Evolutionary conservation across 2,797 vertebrate species (phyloP).

Genomic region (Periophthalmus magnuspinnatus): DNA sequence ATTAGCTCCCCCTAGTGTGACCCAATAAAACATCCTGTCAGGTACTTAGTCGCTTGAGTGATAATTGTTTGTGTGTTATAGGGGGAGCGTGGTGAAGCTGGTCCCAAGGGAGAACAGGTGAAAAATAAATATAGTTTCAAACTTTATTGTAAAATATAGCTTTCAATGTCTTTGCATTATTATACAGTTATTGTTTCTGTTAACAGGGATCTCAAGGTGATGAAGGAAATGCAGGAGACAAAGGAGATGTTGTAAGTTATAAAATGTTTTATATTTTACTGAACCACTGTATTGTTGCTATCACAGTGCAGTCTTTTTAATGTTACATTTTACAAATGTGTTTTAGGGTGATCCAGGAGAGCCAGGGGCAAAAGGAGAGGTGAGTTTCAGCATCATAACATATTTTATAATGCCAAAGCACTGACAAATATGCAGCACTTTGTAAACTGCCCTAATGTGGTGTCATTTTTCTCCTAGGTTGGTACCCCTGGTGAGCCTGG

Average conservation of each 20-base stretch:
- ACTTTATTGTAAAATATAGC: slow-evolving; percentile 14
- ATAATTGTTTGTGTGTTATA: slow-evolving; percentile 57
- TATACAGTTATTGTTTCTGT: slow-evolving; percentile 22
- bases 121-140: slow-evolving; percentile 28
- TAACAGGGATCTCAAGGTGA: slow-evolving; percentile 87
- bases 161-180: slow-evolving; percentile 23
- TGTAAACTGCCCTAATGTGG: slow-evolving; percentile 14
- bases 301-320: background rate
- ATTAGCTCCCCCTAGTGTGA: slow-evolving; percentile 53
- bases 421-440: slow-evolving; percentile 7
- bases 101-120: slow-evolving; percentile 94
- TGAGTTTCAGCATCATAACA: slow-evolving; percentile 74
- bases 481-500: slow-evolving; percentile 90
- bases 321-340: slow-evolving; percentile 30
- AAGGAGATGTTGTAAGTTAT: slow-evolving; percentile 87
- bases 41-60: background rate
- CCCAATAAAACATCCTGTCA: slow-evolving; percentile 13
- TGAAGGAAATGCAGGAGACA: slow-evolving; percentile 90
- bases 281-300: background rate
- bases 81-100: slow-evolving; percentile 87
- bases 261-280: slow-evolving; percentile 1
- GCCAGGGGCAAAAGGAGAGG: slow-evolving; percentile 89
- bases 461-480: slow-evolving; percentile 64
- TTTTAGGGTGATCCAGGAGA: slow-evolving; percentile 88
- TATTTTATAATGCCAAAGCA: background rate